Conservation (phyloP, 2,888 invertebrate genomes). For the Hirtodrosophila confusa region DNA sequence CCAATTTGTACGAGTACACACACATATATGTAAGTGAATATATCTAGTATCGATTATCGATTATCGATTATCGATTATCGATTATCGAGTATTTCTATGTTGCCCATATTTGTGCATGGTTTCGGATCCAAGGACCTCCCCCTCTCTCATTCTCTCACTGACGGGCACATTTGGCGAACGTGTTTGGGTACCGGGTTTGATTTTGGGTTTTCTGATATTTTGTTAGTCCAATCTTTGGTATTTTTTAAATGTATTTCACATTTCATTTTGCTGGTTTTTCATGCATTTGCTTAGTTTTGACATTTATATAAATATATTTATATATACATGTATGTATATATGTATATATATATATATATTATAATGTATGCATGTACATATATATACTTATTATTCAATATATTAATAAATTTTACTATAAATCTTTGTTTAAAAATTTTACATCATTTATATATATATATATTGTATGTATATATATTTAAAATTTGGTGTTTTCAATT, state of each 20-base stretch:
- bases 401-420: slow-evolving; percentile 75
- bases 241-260: slow-evolving; percentile 77
- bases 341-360: slow-evolving; percentile 19
- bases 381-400: slow-evolving; percentile 50
- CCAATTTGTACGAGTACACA: slow-evolving; percentile 32
- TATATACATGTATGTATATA: slow-evolving; percentile 6
- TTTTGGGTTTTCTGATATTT: slow-evolving; percentile 9
- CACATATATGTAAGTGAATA: slow-evolving; percentile 17
- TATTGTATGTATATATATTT: slow-evolving; percentile 52
- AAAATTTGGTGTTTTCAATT: slow-evolving; percentile 75
- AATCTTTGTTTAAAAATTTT: slow-evolving; percentile 70
- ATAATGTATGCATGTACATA: slow-evolving; percentile 17
- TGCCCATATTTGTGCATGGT: slow-evolving; percentile 2
- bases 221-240: slow-evolving; percentile 46
- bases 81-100: slow-evolving; percentile 21
- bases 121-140: slow-evolving; percentile 14
- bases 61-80: slow-evolving; percentile 19
- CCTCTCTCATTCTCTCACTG: neutral
- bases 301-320: slow-evolving; percentile 18
- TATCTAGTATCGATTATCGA: slow-evolving; percentile 13
- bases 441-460: slow-evolving; percentile 47
- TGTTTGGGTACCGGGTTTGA: slow-evolving; percentile 3
- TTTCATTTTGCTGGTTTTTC: slow-evolving; percentile 39
- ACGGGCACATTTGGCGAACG: slow-evolving; percentile 47
- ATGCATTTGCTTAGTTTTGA: slow-evolving; percentile 35